A percentile compares a stretch with the other conserved stretches of the same genome.
These are phyloP conservation scores for Uropetala carovei DNA, from an alignment of 2,888 invertebrate species.

Conservation along the genomic window DNA sequence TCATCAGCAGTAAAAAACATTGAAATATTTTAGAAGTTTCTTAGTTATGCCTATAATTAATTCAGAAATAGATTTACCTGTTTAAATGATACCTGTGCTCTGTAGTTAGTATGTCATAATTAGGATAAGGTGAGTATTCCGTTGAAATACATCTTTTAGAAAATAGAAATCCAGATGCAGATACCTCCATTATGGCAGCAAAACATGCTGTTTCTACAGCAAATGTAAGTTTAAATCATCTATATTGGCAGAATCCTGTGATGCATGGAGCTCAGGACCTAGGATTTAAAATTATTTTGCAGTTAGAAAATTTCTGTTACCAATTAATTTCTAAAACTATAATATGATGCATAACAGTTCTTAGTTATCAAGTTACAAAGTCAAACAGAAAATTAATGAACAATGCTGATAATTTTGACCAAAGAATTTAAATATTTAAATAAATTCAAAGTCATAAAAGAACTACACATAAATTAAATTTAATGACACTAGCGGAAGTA, in stretches of 20 bases:
- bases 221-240: conserved; percentile 87
- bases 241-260: conserved; percentile 79
- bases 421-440: no score
- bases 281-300: conserved; percentile 75
- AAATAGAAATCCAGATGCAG: conserved; percentile 90
- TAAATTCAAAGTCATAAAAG: no score
- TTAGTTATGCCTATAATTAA: not conserved
- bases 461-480: no score
- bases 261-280: conserved; percentile 78
- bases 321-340: no score
- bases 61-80: conserved; percentile 75
- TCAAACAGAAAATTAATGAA: not conserved
- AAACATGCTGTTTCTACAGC: conserved; percentile 88
- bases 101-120: conserved; percentile 81
- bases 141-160: conserved; percentile 86
- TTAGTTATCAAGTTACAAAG: not conserved
- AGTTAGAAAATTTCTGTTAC: not conserved
- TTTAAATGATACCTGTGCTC: conserved; percentile 88
- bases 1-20: conserved; percentile 58
- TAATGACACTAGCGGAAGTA: no score
- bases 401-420: not conserved
- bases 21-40: conserved; percentile 46
- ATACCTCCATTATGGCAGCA: conserved; percentile 88
- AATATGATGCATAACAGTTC: no score
- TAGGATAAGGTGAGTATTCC: conserved; percentile 77